These are phyloP conservation scores for Andrena flavipes DNA, from an alignment of 2,888 invertebrate genomes.

Conservation along the genomic window DNA sequence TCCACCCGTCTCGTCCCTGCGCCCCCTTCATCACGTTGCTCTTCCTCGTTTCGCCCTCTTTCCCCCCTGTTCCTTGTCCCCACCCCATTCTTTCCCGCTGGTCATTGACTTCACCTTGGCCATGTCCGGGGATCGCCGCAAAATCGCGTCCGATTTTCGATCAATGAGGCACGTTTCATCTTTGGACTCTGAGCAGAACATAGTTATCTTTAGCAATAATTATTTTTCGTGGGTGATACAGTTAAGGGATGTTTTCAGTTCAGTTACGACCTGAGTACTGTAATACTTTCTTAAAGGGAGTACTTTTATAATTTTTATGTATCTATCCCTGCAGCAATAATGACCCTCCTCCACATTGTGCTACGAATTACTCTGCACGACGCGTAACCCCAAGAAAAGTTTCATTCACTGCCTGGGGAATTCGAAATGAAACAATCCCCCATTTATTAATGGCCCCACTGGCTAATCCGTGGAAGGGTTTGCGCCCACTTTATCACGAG, in stretches of 20 bases:
- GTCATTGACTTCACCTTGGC: constrained; percentile 66
- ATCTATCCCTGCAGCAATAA: background rate
- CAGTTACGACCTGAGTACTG: too few species aligned
- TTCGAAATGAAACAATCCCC: background rate
- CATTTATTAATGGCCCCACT: constrained; percentile 9
- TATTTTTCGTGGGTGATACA: too few species aligned
- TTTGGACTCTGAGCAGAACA: background rate
- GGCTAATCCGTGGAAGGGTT: background rate
- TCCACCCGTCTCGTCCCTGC: constrained; percentile 43
- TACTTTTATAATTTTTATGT: background rate
- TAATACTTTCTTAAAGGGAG: too few species aligned
- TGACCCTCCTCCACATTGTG: background rate
- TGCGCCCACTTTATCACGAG: constrained; percentile 8
- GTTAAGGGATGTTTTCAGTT: too few species aligned
- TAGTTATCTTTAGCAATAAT: too few species aligned
- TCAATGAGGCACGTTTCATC: background rate
- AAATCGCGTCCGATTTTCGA: constrained; percentile 37
- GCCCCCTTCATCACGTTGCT: constrained; percentile 14
- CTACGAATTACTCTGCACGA: background rate
- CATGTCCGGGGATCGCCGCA: constrained; percentile 12
- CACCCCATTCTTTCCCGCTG: constrained; percentile 60
- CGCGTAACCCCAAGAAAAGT: background rate
- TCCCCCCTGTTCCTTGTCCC: constrained; percentile 19
- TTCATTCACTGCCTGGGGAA: background rate
- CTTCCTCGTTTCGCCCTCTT: background rate